Conservation (phyloP, 1,140 invertebrate genomes). For the Teleopsis dalmanni region DNA sequence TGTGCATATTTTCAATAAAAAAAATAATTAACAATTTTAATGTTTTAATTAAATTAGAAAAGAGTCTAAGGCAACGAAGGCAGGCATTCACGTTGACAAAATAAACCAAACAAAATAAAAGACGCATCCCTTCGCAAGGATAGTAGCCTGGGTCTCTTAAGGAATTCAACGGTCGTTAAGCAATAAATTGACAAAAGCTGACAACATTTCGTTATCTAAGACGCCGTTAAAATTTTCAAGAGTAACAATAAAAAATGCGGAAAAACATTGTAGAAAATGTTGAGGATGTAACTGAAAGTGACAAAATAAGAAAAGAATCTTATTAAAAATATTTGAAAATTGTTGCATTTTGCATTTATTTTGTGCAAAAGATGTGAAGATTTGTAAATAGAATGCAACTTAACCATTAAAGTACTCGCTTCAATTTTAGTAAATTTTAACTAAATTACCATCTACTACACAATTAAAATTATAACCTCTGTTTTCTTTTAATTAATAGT, state of each 20-base stretch:
- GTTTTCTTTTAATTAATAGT: no score
- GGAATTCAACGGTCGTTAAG: conserved; percentile 43
- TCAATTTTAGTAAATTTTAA: no score
- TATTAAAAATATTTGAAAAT: no score
- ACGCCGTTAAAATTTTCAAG: conserved; percentile 23
- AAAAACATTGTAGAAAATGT: not conserved
- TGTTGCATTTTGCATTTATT: no score
- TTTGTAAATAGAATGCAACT: no score
- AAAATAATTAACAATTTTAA: conserved; percentile 13
- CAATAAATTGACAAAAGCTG: conserved; percentile 26
- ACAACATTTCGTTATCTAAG: conserved; percentile 16
- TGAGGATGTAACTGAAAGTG: not conserved
- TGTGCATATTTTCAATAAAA: not conserved
- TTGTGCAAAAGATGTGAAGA: no score
- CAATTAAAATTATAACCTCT: no score
- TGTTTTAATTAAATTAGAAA: conserved; percentile 42
- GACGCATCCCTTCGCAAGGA: no score
- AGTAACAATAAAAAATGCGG: conserved; percentile 1
- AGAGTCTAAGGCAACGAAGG: not conserved
- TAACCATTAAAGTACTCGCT: no score
- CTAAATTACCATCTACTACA: no score
- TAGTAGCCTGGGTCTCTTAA: no score
- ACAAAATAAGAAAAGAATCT: not conserved
- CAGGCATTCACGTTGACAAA: not conserved
- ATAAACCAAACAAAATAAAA: conserved; percentile 13